These are phyloP conservation scores for Amyelois transitella DNA, from an alignment of 1,140 invertebrate species.

Conservation along the genomic window DNA sequence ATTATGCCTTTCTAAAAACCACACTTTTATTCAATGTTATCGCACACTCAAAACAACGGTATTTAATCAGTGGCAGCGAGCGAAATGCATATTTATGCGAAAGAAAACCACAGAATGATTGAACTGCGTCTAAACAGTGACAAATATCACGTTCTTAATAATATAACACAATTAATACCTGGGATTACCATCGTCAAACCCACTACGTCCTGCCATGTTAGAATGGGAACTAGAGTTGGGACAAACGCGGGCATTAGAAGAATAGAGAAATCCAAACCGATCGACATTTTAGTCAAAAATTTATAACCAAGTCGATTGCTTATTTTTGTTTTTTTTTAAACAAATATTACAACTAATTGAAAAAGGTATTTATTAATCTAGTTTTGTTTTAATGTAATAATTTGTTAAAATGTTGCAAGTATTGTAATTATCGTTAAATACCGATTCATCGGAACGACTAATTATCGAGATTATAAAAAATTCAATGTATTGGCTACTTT, in stretches of 20 bases:
- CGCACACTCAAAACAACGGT: constrained; percentile 41
- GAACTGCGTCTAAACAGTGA: neutral
- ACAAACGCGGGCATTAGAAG: constrained; percentile 1
- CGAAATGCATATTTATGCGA: constrained; percentile 4
- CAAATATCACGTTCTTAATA: constrained; percentile 16
- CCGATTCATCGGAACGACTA: no score
- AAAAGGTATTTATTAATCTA: no score
- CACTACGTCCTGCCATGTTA: constrained; percentile 75
- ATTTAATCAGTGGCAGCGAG: constrained; percentile 15
- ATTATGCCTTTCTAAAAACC: constrained; percentile 38
- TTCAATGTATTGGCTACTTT: no score
- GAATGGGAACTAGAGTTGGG: constrained; percentile 53
- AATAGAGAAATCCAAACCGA: neutral
- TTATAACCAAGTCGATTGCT: no score
- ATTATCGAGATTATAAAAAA: no score
- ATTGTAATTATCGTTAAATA: no score
- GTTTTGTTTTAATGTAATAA: no score
- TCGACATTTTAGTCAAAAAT: neutral
- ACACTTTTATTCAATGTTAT: constrained; percentile 58
- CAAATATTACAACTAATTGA: no score
- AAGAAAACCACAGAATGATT: neutral
- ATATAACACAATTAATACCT: constrained; percentile 62
- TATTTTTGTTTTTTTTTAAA: no score
- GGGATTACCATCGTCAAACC: constrained; percentile 71
- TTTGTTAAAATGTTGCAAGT: no score